Evolutionary conservation across 1,140 invertebrate genomes (phyloP).

Genomic region (Stegodyphus mimosarum): DNA sequence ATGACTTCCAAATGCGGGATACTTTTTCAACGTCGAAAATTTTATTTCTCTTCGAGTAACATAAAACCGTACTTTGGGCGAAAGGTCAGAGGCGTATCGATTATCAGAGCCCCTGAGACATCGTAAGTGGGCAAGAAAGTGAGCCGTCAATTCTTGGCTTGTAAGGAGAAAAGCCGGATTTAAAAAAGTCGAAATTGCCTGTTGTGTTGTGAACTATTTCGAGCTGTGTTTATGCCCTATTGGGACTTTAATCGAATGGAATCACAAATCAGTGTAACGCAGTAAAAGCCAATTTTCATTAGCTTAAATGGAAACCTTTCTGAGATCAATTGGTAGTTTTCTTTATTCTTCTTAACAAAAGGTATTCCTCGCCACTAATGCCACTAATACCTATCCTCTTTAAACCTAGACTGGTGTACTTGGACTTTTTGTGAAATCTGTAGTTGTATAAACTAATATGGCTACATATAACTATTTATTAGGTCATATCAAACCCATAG

Average conservation of each 20-base stretch:
- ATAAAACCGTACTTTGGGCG: slow-evolving; percentile 32
- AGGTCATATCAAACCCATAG: no score
- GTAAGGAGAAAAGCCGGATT: not conserved
- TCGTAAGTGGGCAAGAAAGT: slow-evolving; percentile 22
- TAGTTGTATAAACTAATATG: no score
- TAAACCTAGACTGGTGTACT: no score
- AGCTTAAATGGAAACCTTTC: slow-evolving; percentile 17
- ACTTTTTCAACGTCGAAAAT: slow-evolving; percentile 9
- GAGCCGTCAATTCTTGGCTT: slow-evolving; percentile 29
- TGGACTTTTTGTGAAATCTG: no score
- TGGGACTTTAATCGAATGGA: slow-evolving; percentile 5
- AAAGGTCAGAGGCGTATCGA: slow-evolving; percentile 54
- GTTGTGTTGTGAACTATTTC: slow-evolving; percentile 2
- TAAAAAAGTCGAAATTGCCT: not conserved
- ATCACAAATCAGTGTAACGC: slow-evolving; percentile 28
- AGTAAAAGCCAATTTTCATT: slow-evolving; percentile 39
- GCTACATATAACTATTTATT: no score
- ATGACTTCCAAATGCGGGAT: slow-evolving; percentile 6
- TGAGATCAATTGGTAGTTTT: not conserved
- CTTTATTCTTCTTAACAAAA: no score
- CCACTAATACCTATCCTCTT: no score
- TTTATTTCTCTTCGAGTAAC: slow-evolving; percentile 33
- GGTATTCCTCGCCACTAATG: no score
- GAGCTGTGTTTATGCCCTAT: not conserved
- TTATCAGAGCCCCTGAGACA: slow-evolving; percentile 26